Evolutionary conservation across 2,797 vertebrate species (phyloP).

Genomic region (Enteromius unitaeniatus): DNA sequence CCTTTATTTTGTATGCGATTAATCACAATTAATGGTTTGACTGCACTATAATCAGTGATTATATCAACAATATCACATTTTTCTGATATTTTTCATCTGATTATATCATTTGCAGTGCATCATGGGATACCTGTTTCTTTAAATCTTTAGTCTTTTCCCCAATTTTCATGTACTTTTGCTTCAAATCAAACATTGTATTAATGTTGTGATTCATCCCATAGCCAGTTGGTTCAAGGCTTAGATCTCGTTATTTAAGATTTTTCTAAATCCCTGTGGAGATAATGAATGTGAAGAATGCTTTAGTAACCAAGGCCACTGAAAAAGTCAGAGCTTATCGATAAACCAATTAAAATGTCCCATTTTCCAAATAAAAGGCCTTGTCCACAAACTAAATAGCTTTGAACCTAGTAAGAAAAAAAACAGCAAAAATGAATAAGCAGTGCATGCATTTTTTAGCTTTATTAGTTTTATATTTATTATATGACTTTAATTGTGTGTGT

Average conservation of each 20-base stretch:
- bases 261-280: neutral
- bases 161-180: neutral
- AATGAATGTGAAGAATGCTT: neutral
- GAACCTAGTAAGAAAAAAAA: neutral
- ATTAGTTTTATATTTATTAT: neutral
- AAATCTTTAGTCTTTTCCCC: neutral
- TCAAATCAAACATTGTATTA: constrained; percentile 1
- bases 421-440: neutral
- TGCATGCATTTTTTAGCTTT: neutral
- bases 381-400: neutral
- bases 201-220: neutral
- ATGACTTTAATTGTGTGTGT: neutral
- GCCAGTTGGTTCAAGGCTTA: neutral
- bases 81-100: neutral
- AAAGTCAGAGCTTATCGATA: constrained; percentile 6
- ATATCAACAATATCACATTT: neutral
- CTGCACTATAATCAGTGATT: neutral
- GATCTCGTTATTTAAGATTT: constrained; percentile 4
- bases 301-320: neutral
- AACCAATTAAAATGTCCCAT: neutral
- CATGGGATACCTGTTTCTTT: neutral
- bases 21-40: too few species aligned
- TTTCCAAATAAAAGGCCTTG: neutral
- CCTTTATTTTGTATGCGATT: too few species aligned
- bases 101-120: neutral